Evolutionary conservation across 2,888 invertebrate genomes (phyloP).

Genomic region (Azorinus chamasolen): DNA sequence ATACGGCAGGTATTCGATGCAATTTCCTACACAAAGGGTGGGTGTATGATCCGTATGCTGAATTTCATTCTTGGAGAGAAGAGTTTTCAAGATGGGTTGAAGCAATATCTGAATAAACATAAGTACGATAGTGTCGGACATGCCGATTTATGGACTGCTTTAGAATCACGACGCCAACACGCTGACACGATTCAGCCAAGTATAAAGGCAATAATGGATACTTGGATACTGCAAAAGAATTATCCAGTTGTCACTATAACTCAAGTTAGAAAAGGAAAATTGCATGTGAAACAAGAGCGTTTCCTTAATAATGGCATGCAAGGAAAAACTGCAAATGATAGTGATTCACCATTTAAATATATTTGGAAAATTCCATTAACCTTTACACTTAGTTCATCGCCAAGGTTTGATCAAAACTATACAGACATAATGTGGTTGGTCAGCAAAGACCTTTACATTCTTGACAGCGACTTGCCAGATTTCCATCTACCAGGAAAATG

Average conservation of each 20-base stretch:
- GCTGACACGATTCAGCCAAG: neutral
- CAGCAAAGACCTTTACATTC: slow-evolving; percentile 1
- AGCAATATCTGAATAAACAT: slow-evolving; percentile 88
- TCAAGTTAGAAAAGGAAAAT: too few relatives aligned
- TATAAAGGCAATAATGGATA: slow-evolving; percentile 78
- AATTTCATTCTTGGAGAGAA: slow-evolving; percentile 90
- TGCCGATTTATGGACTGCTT: slow-evolving; percentile 91
- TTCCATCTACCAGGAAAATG: slow-evolving; percentile 52
- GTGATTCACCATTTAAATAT: slow-evolving; percentile 66
- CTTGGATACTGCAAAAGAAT: slow-evolving; percentile 83
- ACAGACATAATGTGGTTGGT: slow-evolving; percentile 61
- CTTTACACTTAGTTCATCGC: slow-evolving; percentile 57
- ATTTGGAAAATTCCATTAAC: slow-evolving; percentile 84
- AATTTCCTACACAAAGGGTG: slow-evolving; percentile 96
- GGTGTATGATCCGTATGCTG: slow-evolving; percentile 91
- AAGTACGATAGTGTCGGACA: slow-evolving; percentile 92
- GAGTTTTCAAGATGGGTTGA: slow-evolving; percentile 89
- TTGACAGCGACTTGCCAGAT: slow-evolving; percentile 11
- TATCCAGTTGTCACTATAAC: slow-evolving; percentile 76
- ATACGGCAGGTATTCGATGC: slow-evolving; percentile 96
- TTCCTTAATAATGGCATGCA: slow-evolving; percentile 14
- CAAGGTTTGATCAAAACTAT: slow-evolving; percentile 58
- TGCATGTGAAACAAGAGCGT: too few relatives aligned
- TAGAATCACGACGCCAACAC: slow-evolving; percentile 85
- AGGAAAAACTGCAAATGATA: slow-evolving; percentile 16